phyloP scores from a whole-genome alignment of 2,888 invertebrate species.

The Cremastinae sp. region DNA sequence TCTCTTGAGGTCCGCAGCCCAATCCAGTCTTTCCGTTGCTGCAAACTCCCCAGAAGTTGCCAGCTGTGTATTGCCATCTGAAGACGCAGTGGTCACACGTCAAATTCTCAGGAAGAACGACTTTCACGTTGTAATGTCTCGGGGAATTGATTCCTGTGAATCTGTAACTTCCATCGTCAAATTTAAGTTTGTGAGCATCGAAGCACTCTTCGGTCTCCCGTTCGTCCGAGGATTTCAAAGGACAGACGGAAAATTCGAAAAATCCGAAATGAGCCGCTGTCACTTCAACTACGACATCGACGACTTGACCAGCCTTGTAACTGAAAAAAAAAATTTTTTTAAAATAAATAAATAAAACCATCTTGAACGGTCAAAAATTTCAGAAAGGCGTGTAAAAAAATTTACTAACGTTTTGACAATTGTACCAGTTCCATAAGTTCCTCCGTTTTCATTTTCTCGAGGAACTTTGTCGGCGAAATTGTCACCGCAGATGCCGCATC shows the following conservation, averaged over 20 bases:
- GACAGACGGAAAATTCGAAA: slow-evolving; percentile 81
- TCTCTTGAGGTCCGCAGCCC: slow-evolving; percentile 82
- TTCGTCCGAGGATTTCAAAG: slow-evolving; percentile 75
- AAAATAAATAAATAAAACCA: not conserved
- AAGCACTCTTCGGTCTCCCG: slow-evolving; percentile 82
- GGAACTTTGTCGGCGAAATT: slow-evolving; percentile 79
- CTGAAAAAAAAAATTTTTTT: slow-evolving; percentile 59
- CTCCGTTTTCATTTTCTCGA: slow-evolving; percentile 81
- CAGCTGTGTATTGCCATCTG: slow-evolving; percentile 82
- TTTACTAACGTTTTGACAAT: slow-evolving; percentile 79
- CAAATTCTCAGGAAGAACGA: slow-evolving; percentile 79
- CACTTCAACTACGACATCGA: slow-evolving; percentile 77
- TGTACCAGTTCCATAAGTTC: slow-evolving; percentile 80
- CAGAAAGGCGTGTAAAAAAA: not conserved
- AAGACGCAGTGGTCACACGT: slow-evolving; percentile 82
- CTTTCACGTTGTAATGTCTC: slow-evolving; percentile 66
- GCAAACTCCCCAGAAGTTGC: slow-evolving; percentile 82
- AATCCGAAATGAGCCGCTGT: slow-evolving; percentile 81
- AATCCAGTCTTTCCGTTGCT: slow-evolving; percentile 73
- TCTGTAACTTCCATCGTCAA: slow-evolving; percentile 72
- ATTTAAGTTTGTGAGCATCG: slow-evolving; percentile 74
- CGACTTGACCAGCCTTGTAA: slow-evolving; percentile 72
- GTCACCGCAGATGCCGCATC: slow-evolving; percentile 83
- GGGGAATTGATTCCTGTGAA: slow-evolving; percentile 63
- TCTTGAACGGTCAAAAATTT: not conserved